These are phyloP conservation scores for Hyles vespertilio DNA, from an alignment of 1,140 invertebrate genomes.

Conservation along the genomic window DNA sequence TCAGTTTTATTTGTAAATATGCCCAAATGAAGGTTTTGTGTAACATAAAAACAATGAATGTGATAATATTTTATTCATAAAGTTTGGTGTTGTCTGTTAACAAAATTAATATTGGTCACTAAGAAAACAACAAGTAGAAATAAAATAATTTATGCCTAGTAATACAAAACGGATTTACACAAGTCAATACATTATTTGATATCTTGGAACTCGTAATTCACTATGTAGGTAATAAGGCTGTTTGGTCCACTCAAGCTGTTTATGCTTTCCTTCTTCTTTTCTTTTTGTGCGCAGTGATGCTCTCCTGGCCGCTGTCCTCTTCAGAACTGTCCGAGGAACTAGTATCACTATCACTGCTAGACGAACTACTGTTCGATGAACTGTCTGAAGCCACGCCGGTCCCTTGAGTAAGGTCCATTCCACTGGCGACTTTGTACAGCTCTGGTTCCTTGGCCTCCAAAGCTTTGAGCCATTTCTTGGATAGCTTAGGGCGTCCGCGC, in stretches of 20 bases:
- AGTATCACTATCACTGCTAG: slow-evolving; percentile 82
- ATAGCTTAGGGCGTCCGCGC: slow-evolving; percentile 94
- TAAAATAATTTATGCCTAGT: slow-evolving; percentile 53
- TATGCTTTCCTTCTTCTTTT: slow-evolving; percentile 82
- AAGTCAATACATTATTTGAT: slow-evolving; percentile 10
- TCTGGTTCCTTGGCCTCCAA: slow-evolving; percentile 88
- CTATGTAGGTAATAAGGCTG: slow-evolving; percentile 16
- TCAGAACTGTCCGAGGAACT: slow-evolving; percentile 78
- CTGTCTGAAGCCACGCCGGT: slow-evolving; percentile 96
- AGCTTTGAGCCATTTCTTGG: slow-evolving; percentile 87
- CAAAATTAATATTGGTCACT: slow-evolving; percentile 40
- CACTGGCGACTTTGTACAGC: slow-evolving; percentile 88
- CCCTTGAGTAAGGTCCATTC: slow-evolving; percentile 89
- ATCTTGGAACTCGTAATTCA: no score
- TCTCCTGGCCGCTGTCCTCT: slow-evolving; percentile 91
- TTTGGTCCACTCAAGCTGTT: slow-evolving; percentile 51
- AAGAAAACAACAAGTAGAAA: slow-evolving; percentile 47
- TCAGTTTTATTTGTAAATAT: no score
- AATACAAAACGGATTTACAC: slow-evolving; percentile 60
- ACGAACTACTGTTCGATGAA: slow-evolving; percentile 92
- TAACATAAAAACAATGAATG: background rate
- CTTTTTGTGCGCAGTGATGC: slow-evolving; percentile 90
- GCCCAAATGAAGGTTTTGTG: no score
- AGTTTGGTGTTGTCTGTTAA: slow-evolving; percentile 39
- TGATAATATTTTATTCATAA: slow-evolving; percentile 36